These are phyloP conservation scores for Istiophorus platypterus DNA, from an alignment of 2,113 vertebrate genomes.

Conservation along the genomic window DNA sequence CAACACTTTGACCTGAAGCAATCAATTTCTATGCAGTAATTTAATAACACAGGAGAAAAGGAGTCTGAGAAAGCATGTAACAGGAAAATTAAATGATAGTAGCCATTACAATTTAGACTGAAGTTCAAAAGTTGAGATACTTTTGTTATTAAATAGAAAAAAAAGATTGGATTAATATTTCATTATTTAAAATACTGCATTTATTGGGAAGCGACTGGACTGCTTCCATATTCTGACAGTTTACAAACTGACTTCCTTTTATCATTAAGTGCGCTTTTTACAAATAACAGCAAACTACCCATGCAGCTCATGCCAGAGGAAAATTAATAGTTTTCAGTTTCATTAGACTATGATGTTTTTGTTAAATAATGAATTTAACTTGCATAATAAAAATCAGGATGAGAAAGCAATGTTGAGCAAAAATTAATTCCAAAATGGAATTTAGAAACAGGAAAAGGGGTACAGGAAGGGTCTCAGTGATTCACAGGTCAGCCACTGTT, in stretches of 20 bases:
- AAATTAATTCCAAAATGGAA: slow-evolving; percentile 3
- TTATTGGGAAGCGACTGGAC: not conserved
- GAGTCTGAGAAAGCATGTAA: not conserved
- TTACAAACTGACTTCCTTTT: slow-evolving; percentile 12
- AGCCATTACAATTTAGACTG: slow-evolving; percentile 12
- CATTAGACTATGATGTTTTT: slow-evolving; percentile 10
- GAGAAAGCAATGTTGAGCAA: not conserved
- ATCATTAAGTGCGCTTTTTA: slow-evolving; percentile 21
- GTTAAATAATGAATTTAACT: slow-evolving; percentile 27
- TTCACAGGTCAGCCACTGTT: not conserved
- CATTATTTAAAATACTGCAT: not conserved
- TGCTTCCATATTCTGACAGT: slow-evolving; percentile 14
- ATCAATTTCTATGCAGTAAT: slow-evolving; percentile 34
- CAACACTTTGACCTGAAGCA: slow-evolving; percentile 34
- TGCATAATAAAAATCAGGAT: not conserved
- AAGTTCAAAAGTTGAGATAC: not conserved
- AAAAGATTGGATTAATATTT: not conserved
- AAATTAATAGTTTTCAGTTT: slow-evolving; percentile 39
- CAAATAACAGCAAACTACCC: slow-evolving; percentile 14
- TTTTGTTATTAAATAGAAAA: not conserved
- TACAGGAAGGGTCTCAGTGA: not conserved
- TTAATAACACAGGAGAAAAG: slow-evolving; percentile 18
- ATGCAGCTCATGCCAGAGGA: slow-evolving; percentile 12
- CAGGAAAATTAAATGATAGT: not conserved
- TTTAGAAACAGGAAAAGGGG: not conserved